phyloP scores from a whole-genome alignment of 2,797 vertebrate species.

The Scomberomorus guttatus region DNA sequence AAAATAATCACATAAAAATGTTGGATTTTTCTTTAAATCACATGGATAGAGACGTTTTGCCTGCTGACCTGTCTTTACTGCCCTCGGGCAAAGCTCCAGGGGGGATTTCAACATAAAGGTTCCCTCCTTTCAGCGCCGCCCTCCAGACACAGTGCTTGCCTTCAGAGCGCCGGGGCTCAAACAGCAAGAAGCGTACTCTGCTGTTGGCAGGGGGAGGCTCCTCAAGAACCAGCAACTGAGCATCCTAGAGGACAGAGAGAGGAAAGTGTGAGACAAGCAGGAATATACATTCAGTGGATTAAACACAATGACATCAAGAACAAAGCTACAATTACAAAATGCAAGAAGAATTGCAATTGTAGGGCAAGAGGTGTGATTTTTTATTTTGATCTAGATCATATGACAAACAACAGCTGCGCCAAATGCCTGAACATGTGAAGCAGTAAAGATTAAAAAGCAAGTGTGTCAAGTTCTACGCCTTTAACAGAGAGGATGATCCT shows the following conservation, averaged over 20 bases:
- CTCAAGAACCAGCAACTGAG: constrained; percentile 97
- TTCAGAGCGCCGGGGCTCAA: constrained; percentile 92
- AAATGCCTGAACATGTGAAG: background rate
- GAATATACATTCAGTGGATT: too few species aligned
- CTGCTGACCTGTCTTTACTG: constrained; percentile 94
- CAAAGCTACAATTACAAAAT: background rate
- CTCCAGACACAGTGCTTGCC: constrained; percentile 92
- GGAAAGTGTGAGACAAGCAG: background rate
- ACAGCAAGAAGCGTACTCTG: constrained; percentile 92
- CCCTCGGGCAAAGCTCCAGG: constrained; percentile 94
- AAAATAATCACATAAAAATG: background rate
- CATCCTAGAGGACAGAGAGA: constrained; percentile 83
- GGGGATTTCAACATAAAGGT: constrained; percentile 95
- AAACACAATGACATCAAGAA: background rate
- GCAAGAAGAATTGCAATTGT: background rate
- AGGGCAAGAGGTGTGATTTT: too few species aligned
- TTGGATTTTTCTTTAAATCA: background rate
- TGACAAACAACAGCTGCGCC: background rate
- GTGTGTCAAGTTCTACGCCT: background rate
- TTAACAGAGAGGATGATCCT: background rate
- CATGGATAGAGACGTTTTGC: background rate
- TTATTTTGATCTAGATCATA: background rate
- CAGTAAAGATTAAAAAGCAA: constrained; percentile 1
- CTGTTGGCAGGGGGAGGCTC: constrained; percentile 86
- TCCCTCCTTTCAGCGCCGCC: constrained; percentile 90